Evolutionary conservation across 2,113 vertebrate genomes (phyloP).

Genomic region (Chaetodon trifascialis): DNA sequence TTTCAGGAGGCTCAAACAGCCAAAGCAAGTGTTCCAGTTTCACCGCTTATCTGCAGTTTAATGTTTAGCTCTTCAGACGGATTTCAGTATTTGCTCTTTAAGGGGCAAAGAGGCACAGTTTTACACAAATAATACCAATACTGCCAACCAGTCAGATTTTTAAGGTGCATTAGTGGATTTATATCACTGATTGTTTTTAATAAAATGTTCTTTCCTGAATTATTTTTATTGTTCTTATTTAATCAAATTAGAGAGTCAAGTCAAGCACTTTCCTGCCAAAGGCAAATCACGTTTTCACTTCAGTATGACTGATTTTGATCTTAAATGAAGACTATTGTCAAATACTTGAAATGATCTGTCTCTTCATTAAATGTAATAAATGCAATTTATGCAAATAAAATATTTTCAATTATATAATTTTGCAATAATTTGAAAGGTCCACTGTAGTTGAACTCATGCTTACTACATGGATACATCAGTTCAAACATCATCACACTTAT

Average conservation of each 20-base stretch:
- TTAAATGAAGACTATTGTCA: not conserved
- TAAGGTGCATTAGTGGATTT: not conserved
- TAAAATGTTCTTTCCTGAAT: not conserved
- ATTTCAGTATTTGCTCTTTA: constrained; percentile 71
- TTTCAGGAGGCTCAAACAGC: not conserved
- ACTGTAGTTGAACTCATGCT: not conserved
- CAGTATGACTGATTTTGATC: too few relatives aligned
- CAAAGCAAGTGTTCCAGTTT: not conserved
- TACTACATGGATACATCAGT: not conserved
- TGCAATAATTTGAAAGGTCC: not conserved
- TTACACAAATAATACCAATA: constrained; percentile 8
- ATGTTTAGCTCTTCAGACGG: constrained; percentile 78
- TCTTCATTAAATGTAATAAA: not conserved
- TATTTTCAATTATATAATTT: too few relatives aligned
- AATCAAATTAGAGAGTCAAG: not conserved
- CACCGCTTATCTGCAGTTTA: constrained; percentile 70
- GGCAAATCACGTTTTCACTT: not conserved
- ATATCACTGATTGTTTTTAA: not conserved
- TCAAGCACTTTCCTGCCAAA: not conserved
- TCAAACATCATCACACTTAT: not conserved
- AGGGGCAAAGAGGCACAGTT: constrained; percentile 30
- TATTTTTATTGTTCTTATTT: not conserved
- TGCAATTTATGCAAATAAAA: not conserved
- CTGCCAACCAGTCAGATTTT: not conserved
- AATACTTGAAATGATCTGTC: not conserved